Evolutionary conservation across 2,888 invertebrate species (phyloP), one percentile per base, ranked within the genome.

Genomic region (Thymelicus lineola): DNA sequence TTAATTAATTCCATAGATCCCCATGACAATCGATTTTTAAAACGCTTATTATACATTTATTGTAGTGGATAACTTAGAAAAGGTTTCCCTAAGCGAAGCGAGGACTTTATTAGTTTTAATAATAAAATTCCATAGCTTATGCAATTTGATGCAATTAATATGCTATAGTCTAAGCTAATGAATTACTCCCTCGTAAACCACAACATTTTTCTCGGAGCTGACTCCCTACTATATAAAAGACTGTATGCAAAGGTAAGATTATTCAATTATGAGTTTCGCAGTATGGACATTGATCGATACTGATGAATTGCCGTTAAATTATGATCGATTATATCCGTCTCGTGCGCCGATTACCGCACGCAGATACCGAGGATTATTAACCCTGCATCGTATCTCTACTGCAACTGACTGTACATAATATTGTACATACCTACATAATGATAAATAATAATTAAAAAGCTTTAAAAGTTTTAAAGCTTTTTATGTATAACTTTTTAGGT

Each of bases 201-300:
- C 20, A 60, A 6, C 7, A 45, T 46, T 57, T 57, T 57, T 46
- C 59, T 20, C 7, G 20, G 20, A 59, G 15, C 38, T 42, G 20
- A 42, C 60, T 15, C 14, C 50, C 3, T 28, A 28, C 28, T 28
- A 28, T 28, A 5, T 28, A 28, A 28, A 28, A 15, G 14, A 42
- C n/a, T 61, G 53, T 72, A 63, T 53, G 48, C 71, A 66, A 62
- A 62, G 68, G 71, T 66, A 71, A 73, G 28, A 71, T 68, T 73
- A 71, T 66, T 71, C 71, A 72, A 72, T 72, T 71, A 72, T 45
- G 61, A 61, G 67, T 46, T 57, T 46, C 46, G 62, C 57, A 36
- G 38, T 57, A 68, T 36, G 46, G 57, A 48, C 69, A 58, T 58
- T 69, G 63, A 69, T 69, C 63, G 69, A 63, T 69, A 69, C 48